A percentile compares a stretch with the other conserved stretches of the same genome.
phyloP scores from a whole-genome alignment of 35 echinoderm and acorn worm genomes.

The Anneissia japonica region DNA sequence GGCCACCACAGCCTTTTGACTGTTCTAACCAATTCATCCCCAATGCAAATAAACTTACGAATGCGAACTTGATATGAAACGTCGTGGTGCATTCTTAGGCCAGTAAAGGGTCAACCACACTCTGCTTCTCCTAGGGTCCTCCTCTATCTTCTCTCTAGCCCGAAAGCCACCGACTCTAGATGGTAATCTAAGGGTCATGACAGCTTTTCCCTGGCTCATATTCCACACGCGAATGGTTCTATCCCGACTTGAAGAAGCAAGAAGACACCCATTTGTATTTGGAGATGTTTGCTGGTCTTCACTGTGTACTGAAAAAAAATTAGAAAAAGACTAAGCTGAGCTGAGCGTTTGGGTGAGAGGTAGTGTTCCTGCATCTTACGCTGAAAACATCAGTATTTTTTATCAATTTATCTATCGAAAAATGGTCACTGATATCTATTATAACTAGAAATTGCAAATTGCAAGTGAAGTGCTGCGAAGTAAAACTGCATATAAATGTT shows the following conservation, averaged over 20 bases:
- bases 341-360: no score
- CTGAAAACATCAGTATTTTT: no score
- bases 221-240: constrained; percentile 73
- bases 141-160: constrained; percentile 41
- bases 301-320: not conserved
- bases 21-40: no score
- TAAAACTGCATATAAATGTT: no score
- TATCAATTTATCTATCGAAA: no score
- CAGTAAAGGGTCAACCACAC: constrained; percentile 85
- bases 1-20: no score
- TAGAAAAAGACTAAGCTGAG: no score
- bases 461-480: no score
- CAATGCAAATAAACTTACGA: constrained; percentile 66
- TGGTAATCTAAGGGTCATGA: constrained; percentile 60
- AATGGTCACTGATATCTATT: no score
- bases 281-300: not conserved
- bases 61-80: constrained; percentile 76
- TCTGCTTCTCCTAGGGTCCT: constrained; percentile 36
- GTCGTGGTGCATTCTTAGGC: constrained; percentile 43
- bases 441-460: no score
- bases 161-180: constrained; percentile 36
- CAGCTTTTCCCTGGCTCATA: constrained; percentile 41
- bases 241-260: constrained; percentile 63
- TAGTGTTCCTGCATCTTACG: no score
- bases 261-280: not conserved